These are phyloP conservation scores for Poeciliopsis prolifica DNA, from an alignment of 2,113 vertebrate species.

Conservation along the genomic window DNA sequence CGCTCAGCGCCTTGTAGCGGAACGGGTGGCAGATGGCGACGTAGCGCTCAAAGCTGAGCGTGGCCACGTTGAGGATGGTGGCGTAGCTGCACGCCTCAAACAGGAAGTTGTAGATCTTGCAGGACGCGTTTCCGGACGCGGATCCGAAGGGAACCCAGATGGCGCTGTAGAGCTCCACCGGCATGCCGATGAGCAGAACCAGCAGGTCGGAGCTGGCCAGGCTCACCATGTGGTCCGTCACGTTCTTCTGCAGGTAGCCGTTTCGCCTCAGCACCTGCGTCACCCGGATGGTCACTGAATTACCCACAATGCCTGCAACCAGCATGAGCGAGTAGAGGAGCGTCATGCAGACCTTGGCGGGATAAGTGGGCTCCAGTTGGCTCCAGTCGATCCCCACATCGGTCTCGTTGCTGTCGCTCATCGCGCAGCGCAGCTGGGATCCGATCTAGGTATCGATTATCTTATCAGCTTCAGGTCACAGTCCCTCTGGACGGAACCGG, in stretches of 20 bases:
- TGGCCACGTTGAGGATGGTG: slow-evolving; percentile 91
- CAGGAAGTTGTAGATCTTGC: slow-evolving; percentile 92
- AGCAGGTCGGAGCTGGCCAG: slow-evolving; percentile 93
- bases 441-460: slow-evolving; percentile 46
- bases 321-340: slow-evolving; percentile 84
- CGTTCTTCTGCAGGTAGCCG: slow-evolving; percentile 93
- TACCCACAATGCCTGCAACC: slow-evolving; percentile 88
- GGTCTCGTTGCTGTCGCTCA: slow-evolving; percentile 47
- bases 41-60: slow-evolving; percentile 94
- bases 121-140: slow-evolving; percentile 74
- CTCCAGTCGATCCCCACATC: slow-evolving; percentile 66
- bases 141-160: slow-evolving; percentile 90
- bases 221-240: slow-evolving; percentile 94
- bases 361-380: slow-evolving; percentile 82
- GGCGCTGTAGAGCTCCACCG: slow-evolving; percentile 89
- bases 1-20: slow-evolving; percentile 80
- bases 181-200: slow-evolving; percentile 94
- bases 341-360: slow-evolving; percentile 85
- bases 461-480: slow-evolving; percentile 58
- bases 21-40: slow-evolving; percentile 95
- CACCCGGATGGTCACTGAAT: slow-evolving; percentile 88
- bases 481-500: slow-evolving; percentile 23
- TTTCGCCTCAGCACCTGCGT: slow-evolving; percentile 85
- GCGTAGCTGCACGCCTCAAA: slow-evolving; percentile 96
- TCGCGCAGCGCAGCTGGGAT: no score